These are phyloP conservation scores for Phainopepla nitens DNA, from an alignment of 2,113 vertebrate genomes.

Conservation along the genomic window DNA sequence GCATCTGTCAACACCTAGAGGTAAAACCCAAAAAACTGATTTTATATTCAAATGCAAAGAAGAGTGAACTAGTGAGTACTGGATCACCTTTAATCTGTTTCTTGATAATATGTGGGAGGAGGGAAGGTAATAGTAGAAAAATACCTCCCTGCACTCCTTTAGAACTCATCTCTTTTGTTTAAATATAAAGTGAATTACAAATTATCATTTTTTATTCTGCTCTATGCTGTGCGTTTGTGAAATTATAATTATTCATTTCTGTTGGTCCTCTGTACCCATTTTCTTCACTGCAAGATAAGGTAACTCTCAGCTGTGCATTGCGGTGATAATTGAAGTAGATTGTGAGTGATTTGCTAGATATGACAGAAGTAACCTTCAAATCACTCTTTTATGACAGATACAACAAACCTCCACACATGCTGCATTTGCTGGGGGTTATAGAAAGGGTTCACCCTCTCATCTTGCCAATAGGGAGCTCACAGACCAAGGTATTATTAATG, in stretches of 20 bases:
- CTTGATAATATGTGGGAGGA: neutral
- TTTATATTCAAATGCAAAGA: neutral
- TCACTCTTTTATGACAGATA: neutral
- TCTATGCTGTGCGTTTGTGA: neutral
- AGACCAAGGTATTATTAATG: neutral
- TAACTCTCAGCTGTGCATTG: slow-evolving; percentile 7
- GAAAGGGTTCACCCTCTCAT: neutral
- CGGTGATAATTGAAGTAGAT: slow-evolving; percentile 32
- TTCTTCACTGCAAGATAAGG: slow-evolving; percentile 25
- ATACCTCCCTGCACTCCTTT: neutral
- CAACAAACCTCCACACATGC: neutral
- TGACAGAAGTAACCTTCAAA: slow-evolving; percentile 30
- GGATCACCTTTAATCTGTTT: neutral
- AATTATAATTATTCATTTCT: neutral
- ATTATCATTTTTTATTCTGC: neutral
- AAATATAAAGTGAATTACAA: neutral
- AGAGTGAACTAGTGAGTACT: neutral
- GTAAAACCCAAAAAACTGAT: neutral
- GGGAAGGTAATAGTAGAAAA: neutral
- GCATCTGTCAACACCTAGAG: neutral
- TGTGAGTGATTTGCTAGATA: slow-evolving; percentile 22
- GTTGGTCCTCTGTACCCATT: neutral
- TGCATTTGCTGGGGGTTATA: neutral
- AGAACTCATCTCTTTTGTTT: neutral
- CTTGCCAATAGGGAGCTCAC: neutral